Conservation (phyloP, 2,888 invertebrate species). For the Drosophila merina region DNA sequence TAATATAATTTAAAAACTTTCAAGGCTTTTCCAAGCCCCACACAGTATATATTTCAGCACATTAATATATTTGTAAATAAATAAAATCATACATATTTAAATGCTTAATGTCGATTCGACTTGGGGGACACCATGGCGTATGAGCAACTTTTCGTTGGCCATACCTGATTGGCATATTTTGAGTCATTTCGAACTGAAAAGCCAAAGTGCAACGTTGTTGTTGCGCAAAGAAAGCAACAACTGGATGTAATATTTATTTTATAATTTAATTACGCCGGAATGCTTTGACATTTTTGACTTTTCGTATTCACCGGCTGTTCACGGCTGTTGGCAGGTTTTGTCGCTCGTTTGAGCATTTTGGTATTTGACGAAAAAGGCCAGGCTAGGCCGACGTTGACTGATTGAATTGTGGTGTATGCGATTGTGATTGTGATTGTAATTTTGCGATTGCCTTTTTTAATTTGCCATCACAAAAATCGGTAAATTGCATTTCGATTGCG, state of each 20-base stretch:
- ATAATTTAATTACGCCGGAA: constrained; percentile 44
- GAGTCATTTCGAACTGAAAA: constrained; percentile 37
- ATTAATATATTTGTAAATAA: not conserved
- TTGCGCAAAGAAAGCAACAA: constrained; percentile 46
- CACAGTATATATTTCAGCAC: too few relatives aligned
- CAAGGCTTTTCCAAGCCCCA: not conserved
- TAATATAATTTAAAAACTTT: not conserved
- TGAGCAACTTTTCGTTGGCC: constrained; percentile 49
- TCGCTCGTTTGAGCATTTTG: constrained; percentile 50
- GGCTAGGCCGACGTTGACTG: constrained; percentile 51
- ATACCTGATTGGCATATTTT: constrained; percentile 15
- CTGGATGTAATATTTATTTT: constrained; percentile 50
- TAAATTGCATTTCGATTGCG: constrained; percentile 62
- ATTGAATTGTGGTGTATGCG: constrained; percentile 57
- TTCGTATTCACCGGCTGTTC: not conserved
- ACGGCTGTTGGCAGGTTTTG: constrained; percentile 13
- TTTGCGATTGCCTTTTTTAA: constrained; percentile 41
- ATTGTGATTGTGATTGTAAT: constrained; percentile 31
- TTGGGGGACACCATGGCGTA: constrained; percentile 51
- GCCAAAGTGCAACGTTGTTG: constrained; percentile 37
- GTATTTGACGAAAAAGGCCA: constrained; percentile 48
- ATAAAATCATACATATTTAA: constrained; percentile 19
- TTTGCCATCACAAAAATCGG: constrained; percentile 49
- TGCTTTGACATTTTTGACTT: constrained; percentile 5
- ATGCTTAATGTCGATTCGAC: constrained; percentile 26